Evolutionary conservation across 1,140 invertebrate species (phyloP).

Genomic region (Drosophila grimshawi): DNA sequence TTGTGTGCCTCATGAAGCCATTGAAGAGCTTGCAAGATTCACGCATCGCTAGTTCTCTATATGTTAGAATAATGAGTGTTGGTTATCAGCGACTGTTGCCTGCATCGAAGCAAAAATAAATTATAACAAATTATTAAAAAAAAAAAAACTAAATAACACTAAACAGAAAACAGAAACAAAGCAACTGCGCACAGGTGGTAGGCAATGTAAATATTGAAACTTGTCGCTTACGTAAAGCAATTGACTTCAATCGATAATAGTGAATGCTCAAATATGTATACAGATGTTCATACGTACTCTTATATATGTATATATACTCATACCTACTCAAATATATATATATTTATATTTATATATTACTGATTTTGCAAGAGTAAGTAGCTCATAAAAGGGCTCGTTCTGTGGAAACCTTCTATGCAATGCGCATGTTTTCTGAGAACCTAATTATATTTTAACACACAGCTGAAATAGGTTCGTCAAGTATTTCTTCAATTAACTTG

Average conservation of each 20-base stretch:
- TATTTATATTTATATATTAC: background rate
- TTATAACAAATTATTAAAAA: constrained; percentile 4
- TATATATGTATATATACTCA: background rate
- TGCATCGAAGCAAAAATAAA: background rate
- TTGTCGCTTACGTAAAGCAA: constrained; percentile 31
- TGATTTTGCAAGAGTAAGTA: background rate
- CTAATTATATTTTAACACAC: constrained; percentile 5
- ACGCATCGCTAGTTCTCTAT: constrained; percentile 15
- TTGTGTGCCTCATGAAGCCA: background rate
- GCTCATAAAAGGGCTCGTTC: constrained; percentile 4
- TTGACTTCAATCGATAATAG: constrained; percentile 30
- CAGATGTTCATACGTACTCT: background rate
- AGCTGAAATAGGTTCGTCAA: constrained; percentile 1
- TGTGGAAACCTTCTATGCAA: background rate
- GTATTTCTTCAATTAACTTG: background rate
- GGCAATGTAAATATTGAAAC: constrained; percentile 40
- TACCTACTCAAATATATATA: background rate
- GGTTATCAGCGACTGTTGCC: constrained; percentile 8
- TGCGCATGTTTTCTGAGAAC: background rate
- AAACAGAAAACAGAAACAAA: constrained; percentile 4
- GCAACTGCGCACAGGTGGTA: background rate
- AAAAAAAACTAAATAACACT: constrained; percentile 12
- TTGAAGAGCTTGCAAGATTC: constrained; percentile 16
- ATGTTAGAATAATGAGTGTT: background rate
- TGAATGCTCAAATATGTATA: background rate